These are phyloP conservation scores for Plumapathes pennacea DNA, from an alignment of 92 coral and sea anemone genomes.

Conservation along the genomic window DNA sequence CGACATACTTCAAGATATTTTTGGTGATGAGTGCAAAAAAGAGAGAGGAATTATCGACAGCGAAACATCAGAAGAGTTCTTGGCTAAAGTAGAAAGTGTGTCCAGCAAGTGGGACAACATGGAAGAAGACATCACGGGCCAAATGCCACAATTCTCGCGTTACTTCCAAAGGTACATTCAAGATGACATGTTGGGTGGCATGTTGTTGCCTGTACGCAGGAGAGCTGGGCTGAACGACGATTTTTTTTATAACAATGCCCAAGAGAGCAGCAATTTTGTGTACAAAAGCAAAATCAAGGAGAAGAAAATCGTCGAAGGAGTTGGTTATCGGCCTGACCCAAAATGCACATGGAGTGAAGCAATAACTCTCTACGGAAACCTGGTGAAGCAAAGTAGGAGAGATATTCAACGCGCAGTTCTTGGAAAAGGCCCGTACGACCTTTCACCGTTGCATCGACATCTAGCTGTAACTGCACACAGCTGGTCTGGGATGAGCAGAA, in stretches of 20 bases:
- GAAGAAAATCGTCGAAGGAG: background rate
- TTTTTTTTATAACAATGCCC: constrained; percentile 33
- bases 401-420: constrained; percentile 26
- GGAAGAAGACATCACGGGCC: constrained; percentile 12
- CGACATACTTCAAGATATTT: constrained; percentile 28
- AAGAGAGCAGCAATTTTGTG: constrained; percentile 27
- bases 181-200: constrained; percentile 33
- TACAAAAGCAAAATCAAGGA: constrained; percentile 15
- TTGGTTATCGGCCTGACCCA: constrained; percentile 18
- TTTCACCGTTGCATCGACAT: background rate
- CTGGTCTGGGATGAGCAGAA: background rate
- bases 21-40: constrained; percentile 27
- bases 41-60: constrained; percentile 43
- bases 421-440: constrained; percentile 3
- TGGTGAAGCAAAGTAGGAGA: constrained; percentile 12
- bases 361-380: constrained; percentile 8
- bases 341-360: constrained; percentile 35
- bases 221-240: constrained; percentile 29
- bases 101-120: constrained; percentile 49
- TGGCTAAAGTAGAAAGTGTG: constrained; percentile 57
- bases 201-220: constrained; percentile 21
- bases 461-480: background rate
- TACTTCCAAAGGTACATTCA: constrained; percentile 29
- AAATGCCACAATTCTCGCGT: constrained; percentile 6
- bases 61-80: constrained; percentile 32